A percentile compares a stretch with the other conserved stretches of the same genome.
Evolutionary conservation across 1,140 invertebrate genomes (phyloP).

Genomic region (Eriocheir sinensis): DNA sequence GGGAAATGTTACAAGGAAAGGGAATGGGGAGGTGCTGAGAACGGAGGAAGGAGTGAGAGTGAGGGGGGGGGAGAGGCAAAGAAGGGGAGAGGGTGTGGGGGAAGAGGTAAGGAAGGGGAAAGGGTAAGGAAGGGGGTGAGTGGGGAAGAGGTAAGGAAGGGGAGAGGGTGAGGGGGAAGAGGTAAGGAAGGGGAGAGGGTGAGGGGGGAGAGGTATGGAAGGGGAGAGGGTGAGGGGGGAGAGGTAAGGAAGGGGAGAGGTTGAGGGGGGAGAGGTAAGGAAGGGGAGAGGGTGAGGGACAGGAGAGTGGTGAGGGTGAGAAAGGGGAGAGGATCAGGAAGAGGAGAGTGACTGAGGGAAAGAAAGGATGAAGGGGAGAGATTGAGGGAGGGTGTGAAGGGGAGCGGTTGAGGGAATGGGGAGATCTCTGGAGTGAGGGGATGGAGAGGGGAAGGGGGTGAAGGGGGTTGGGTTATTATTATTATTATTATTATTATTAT

Average conservation of each 20-base stretch:
- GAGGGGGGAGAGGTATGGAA: too few relatives aligned
- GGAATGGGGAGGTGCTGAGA: too few relatives aligned
- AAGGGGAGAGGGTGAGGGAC: neutral
- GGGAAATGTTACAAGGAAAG: too few relatives aligned
- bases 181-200: slow-evolving; percentile 17
- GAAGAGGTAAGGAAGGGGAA: neutral
- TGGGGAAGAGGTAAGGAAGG: neutral
- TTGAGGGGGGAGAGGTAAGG: too few relatives aligned
- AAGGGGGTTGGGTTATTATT: neutral
- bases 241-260: neutral
- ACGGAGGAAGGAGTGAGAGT: too few relatives aligned
- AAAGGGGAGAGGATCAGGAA: neutral
- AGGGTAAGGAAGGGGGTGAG: neutral
- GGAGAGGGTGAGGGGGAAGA: slow-evolving; percentile 40
- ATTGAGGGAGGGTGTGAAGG: neutral
- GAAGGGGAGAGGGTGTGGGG: too few relatives aligned
- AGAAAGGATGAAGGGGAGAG: neutral
- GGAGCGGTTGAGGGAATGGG: neutral
- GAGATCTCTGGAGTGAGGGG: neutral
- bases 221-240: too few relatives aligned
- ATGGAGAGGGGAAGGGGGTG: neutral
- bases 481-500: too few relatives aligned
- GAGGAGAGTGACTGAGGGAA: neutral
- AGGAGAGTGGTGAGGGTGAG: neutral
- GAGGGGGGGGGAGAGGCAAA: slow-evolving; percentile 29